Evolutionary conservation across 2,113 vertebrate species (phyloP), one percentile per base, ranked within the genome.

Genomic region (Suricata suricatta): DNA sequence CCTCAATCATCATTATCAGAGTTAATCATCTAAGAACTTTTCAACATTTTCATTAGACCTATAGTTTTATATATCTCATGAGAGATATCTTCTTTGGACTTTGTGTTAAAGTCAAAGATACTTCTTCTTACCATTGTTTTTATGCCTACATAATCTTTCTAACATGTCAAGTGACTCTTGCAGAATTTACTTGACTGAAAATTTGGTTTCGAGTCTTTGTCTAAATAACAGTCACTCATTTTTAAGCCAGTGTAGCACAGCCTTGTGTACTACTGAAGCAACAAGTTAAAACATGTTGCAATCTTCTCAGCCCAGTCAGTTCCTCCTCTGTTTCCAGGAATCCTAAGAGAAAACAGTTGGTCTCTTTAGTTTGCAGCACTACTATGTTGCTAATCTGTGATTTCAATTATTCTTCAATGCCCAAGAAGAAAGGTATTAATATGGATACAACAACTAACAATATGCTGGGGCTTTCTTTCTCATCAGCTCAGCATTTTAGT

Each of bases 101-200:
- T 92, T 60, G 33, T 71, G n/a, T 68, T 92, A 63, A 89, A 92
- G 50, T 80, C 4, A 89, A 96, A 96, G 69, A 41, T 71, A 52
- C 29, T 81, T 91, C 72, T 29, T 83, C 41, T 87, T 86, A 69
- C 27, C 17, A 35, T 90, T 88, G 64, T 90, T 93, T 93, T 86
- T 72, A 44, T 71, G 64, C 52, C 66, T 41, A 68, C 16, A 17
- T 33, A 84, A 13, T 74, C 74, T 64, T 87, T 77, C 69, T 82
- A 80, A 72, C 10, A 57, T n/a, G 47, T 91, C 80, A 87, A 92
- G 16, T 95, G 88, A 95, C 50, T 95, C 95, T 44, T 88, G 44
- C 54, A 97, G 77, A 95, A 97, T 93, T 96, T 95, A 92, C 35
- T 44, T 90, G 83, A 71, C 50, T 69, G 31, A 86, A 96, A 95